phyloP scores from a whole-genome alignment of 1,140 invertebrate species.

The Pseudomyrmex dendroicus region DNA sequence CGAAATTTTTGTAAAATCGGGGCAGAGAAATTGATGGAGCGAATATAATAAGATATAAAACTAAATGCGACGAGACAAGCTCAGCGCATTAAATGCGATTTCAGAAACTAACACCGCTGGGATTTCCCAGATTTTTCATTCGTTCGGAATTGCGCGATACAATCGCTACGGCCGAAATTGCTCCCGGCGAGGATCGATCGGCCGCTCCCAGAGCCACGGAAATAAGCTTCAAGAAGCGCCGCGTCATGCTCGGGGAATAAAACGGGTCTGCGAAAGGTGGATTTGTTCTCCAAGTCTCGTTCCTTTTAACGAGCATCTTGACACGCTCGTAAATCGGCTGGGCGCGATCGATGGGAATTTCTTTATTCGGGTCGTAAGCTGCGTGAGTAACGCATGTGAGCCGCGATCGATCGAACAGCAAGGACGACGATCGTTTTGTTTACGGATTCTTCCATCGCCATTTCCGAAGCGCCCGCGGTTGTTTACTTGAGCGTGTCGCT shows the following conservation, averaged over 20 bases:
- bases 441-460: conserved; percentile 24
- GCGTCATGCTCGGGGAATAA: conserved; percentile 29
- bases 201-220: conserved; percentile 23
- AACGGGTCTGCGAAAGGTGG: conserved; percentile 5
- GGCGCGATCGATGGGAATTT: neutral
- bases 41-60: conserved; percentile 33
- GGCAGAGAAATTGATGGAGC: neutral
- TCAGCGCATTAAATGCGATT: conserved; percentile 28
- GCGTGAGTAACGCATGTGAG: neutral
- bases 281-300: conserved; percentile 9
- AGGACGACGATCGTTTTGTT: conserved; percentile 19
- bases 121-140: conserved; percentile 30
- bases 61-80: neutral
- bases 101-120: conserved; percentile 1
- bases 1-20: neutral
- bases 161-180: conserved; percentile 61
- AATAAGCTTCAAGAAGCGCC: conserved; percentile 26
- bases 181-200: conserved; percentile 55
- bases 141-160: conserved; percentile 53
- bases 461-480: conserved; percentile 33
- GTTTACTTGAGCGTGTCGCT: conserved; percentile 41
- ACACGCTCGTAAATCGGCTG: conserved; percentile 26
- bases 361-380: neutral
- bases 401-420: neutral
- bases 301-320: conserved; percentile 8